Evolutionary conservation across 2,888 invertebrate species (phyloP).

Genomic region (Drosophila diplacantha): DNA sequence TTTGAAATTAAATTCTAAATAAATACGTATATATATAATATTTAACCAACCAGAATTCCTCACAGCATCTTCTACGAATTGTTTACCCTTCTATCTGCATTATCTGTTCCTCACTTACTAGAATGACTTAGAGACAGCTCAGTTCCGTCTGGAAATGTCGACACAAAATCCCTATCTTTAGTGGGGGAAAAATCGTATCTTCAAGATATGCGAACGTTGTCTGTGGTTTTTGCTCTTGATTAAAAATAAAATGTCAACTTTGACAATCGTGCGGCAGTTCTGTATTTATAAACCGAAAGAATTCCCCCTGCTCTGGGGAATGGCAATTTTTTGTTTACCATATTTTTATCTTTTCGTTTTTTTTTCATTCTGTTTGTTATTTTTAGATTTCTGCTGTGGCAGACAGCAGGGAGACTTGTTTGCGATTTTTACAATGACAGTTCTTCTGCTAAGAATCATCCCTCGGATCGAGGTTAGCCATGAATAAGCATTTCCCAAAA

Average conservation of each 20-base stretch:
- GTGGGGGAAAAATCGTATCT: constrained; percentile 22
- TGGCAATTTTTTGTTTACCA: constrained; percentile 50
- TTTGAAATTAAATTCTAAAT: neutral
- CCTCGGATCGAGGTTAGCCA: neutral
- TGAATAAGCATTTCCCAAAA: constrained; percentile 33
- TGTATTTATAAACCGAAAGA: constrained; percentile 62
- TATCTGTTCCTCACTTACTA: neutral
- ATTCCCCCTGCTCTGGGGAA: constrained; percentile 46
- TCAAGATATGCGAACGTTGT: constrained; percentile 17
- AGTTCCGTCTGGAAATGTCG: neutral
- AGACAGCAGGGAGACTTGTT: constrained; percentile 63
- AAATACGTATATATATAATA: too few species aligned
- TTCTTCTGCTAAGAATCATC: too few species aligned
- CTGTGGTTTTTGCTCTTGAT: constrained; percentile 52
- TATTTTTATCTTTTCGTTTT: constrained; percentile 51
- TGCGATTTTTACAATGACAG: constrained; percentile 13
- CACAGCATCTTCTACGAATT: neutral
- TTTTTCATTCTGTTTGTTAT: constrained; percentile 52
- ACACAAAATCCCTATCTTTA: neutral
- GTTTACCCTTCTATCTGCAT: neutral
- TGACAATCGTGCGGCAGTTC: constrained; percentile 62
- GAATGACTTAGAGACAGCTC: neutral
- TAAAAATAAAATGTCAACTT: constrained; percentile 70
- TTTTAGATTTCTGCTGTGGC: constrained; percentile 36
- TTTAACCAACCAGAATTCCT: neutral